A percentile compares a stretch with the other conserved stretches of the same genome.
Evolutionary conservation across 2,888 invertebrate genomes (phyloP).

Genomic region (Diogma glabrata): DNA sequence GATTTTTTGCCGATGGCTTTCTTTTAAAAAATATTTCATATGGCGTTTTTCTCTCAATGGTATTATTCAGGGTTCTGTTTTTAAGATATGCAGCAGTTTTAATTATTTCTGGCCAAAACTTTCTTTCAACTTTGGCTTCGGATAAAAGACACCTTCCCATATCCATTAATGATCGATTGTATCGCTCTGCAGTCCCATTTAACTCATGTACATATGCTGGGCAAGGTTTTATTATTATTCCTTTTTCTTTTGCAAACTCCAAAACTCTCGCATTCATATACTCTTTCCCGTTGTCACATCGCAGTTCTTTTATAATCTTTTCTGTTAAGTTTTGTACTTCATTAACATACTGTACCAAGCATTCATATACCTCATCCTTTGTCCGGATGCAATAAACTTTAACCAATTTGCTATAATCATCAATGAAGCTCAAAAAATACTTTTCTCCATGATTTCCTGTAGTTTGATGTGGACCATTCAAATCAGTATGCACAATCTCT

Average conservation of each 20-base stretch:
- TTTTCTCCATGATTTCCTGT: slow-evolving; percentile 17
- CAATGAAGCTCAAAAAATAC: slow-evolving; percentile 19
- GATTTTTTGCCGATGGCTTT: not conserved
- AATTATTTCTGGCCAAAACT: slow-evolving; percentile 8
- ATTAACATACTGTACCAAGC: slow-evolving; percentile 19
- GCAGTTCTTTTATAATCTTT: slow-evolving; percentile 16
- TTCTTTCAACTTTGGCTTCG: slow-evolving; percentile 20
- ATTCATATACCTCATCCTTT: slow-evolving; percentile 18
- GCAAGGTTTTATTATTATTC: slow-evolving; percentile 18
- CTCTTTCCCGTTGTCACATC: slow-evolving; percentile 19
- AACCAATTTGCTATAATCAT: slow-evolving; percentile 19
- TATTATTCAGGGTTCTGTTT: not conserved
- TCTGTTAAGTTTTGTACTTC: slow-evolving; percentile 18
- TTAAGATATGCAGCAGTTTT: not conserved
- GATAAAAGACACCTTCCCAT: slow-evolving; percentile 18
- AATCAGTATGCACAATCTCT: slow-evolving; percentile 12
- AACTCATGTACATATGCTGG: slow-evolving; percentile 21
- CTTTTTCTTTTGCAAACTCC: slow-evolving; percentile 19
- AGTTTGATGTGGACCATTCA: slow-evolving; percentile 14
- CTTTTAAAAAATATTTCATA: not conserved
- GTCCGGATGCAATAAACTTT: slow-evolving; percentile 17
- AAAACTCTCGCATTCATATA: slow-evolving; percentile 13
- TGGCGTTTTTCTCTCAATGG: not conserved
- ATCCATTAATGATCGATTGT: slow-evolving; percentile 20
- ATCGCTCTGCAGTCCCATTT: slow-evolving; percentile 21